Evolutionary conservation across 2,113 vertebrate species (phyloP).

Genomic region (Oenanthe oenanthe): DNA sequence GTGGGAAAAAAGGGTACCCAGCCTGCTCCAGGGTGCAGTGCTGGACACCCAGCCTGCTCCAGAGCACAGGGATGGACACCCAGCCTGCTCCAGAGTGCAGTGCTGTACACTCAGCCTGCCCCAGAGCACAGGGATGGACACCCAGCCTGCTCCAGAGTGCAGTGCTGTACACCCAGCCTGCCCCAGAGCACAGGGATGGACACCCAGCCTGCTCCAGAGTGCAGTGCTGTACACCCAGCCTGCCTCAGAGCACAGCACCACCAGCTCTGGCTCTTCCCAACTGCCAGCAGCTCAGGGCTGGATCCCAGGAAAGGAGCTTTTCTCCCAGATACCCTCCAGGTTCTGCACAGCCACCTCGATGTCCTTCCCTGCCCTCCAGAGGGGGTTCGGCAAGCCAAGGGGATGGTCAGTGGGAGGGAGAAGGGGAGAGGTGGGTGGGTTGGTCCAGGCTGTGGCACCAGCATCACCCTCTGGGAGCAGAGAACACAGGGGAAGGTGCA

Average conservation of each 20-base stretch:
- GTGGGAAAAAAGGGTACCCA: not conserved
- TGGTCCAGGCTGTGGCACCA: not conserved
- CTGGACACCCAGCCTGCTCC: no score
- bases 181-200: not conserved
- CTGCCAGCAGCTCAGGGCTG: not conserved
- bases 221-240: no score
- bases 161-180: not conserved
- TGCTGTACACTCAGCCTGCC: not conserved
- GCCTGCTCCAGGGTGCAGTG: not conserved
- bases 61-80: no score
- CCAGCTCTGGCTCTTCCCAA: not conserved
- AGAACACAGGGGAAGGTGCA: not conserved
- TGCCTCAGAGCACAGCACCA: not conserved
- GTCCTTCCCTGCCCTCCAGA: not conserved
- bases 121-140: no score
- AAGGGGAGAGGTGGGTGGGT: not conserved
- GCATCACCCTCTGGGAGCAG: not conserved
- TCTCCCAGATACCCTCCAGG: no score
- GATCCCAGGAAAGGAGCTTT: not conserved
- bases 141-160: not conserved
- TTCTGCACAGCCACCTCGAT: not conserved
- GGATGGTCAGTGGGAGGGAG: not conserved
- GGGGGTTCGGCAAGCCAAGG: not conserved
- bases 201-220: no score
- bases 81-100: not conserved